A percentile compares a stretch with the other conserved stretches of the same genome.
Conservation (phyloP, 2,888 invertebrate species). For the Dione vanillae region DNA sequence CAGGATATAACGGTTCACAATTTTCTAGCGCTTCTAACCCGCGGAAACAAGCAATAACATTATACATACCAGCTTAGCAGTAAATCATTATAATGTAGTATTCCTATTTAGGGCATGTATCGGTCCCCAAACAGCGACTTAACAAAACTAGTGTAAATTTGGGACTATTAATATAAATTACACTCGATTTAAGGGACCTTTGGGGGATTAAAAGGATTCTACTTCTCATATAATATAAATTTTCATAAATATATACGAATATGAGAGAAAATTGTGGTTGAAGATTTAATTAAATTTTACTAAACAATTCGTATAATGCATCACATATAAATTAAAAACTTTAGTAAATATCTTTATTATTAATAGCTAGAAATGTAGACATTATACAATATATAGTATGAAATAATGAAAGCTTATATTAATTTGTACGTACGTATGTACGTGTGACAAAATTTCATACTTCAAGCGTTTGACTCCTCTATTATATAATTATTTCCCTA, state of each 20-base stretch:
- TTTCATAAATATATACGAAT: not conserved
- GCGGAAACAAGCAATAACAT: conserved; percentile 3
- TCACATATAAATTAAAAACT: no score
- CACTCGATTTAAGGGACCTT: conserved; percentile 77
- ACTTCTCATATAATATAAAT: conserved; percentile 55
- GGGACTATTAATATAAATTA: conserved; percentile 80
- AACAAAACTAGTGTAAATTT: conserved; percentile 76
- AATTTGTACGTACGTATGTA: no score
- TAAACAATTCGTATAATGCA: no score
- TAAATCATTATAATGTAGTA: conserved; percentile 65
- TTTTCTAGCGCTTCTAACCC: not conserved
- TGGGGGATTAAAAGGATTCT: conserved; percentile 72
- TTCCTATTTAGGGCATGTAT: conserved; percentile 66
- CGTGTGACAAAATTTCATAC: not conserved
- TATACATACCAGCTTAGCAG: not conserved
- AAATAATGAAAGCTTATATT: no score
- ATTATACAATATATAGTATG: no score
- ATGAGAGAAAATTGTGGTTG: not conserved
- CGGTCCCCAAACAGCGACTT: conserved; percentile 71
- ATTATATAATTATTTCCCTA: not conserved
- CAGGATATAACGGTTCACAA: no score
- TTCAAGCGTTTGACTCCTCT: not conserved
- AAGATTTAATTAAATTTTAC: not conserved
- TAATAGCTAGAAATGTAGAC: no score
- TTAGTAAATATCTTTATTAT: no score